Percentiles rank a stretch among this genome's conserved stretches.
phyloP scores from a whole-genome alignment of 2,797 vertebrate species.

The Borostomias antarcticus region DNA sequence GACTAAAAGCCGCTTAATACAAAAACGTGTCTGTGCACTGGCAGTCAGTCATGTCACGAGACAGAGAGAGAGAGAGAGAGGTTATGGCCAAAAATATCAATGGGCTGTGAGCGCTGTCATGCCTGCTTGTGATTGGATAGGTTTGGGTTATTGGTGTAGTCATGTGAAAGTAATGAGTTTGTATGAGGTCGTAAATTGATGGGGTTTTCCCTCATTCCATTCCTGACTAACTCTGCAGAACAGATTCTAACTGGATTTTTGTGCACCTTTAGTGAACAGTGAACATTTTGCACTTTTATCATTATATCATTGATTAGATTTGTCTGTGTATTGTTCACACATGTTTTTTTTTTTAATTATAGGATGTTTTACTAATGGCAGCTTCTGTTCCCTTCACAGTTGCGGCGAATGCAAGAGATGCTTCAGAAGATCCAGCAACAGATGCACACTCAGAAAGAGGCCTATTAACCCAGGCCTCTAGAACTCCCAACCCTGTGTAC shows the following conservation, averaged over 20 bases:
- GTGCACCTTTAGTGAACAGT: no score
- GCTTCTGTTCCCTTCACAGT: conserved; percentile 54
- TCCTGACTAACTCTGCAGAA: neutral
- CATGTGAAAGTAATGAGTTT: conserved; percentile 23
- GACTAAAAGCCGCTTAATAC: no score
- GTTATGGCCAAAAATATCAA: conserved; percentile 39
- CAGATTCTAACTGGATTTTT: no score
- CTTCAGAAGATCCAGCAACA: conserved; percentile 81
- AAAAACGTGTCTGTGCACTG: no score
- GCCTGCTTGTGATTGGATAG: neutral
- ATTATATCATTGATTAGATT: neutral
- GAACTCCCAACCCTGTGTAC: conserved; percentile 9
- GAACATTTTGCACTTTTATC: neutral
- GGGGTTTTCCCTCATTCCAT: neutral
- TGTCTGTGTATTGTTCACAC: neutral
- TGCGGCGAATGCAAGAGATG: conserved; percentile 84
- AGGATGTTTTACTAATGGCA: neutral
- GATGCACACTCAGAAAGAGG: conserved; percentile 79
- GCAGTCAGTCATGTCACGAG: no score
- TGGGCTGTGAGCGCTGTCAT: neutral
- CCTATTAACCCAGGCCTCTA: conserved; percentile 65
- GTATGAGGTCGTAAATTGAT: conserved; percentile 1
- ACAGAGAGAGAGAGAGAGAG: conserved; percentile 2
- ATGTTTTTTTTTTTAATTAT: neutral
- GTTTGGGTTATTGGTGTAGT: conserved; percentile 32